phyloP scores from a whole-genome alignment of 2,888 invertebrate genomes.

The Mechanitis mazaeus region DNA sequence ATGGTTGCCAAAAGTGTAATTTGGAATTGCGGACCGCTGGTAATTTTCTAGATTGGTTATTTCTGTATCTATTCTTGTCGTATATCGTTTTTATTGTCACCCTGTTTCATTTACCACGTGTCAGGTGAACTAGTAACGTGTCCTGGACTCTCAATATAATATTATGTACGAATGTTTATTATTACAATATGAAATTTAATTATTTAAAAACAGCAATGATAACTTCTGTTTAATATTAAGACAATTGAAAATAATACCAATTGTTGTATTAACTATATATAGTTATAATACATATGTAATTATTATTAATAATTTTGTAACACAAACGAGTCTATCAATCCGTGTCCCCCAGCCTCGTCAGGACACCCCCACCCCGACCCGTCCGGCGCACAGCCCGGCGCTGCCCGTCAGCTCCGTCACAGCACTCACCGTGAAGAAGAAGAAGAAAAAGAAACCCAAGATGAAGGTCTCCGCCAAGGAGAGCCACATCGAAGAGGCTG shows the following conservation, averaged over 20 bases:
- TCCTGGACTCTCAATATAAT: not conserved
- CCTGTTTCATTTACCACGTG: constrained; percentile 31
- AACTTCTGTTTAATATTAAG: no score
- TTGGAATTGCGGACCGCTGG: constrained; percentile 44
- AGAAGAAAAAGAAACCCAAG: constrained; percentile 41
- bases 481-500: constrained; percentile 45
- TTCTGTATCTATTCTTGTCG: constrained; percentile 34
- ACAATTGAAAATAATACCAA: no score
- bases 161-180: constrained; percentile 14
- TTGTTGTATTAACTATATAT: no score
- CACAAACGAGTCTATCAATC: no score
- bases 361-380: constrained; percentile 53
- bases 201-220: no score
- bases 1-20: constrained; percentile 51
- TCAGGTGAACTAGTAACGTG: constrained; percentile 16
- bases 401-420: constrained; percentile 63
- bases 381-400: constrained; percentile 61
- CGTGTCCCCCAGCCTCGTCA: constrained; percentile 46
- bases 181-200: not conserved
- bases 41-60: constrained; percentile 41
- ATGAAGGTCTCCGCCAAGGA: constrained; percentile 50
- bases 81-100: constrained; percentile 31
- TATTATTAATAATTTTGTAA: no score
- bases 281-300: no score
- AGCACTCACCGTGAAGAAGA: constrained; percentile 47